Evolutionary conservation across 2,797 vertebrate genomes (phyloP).

Genomic region (Cichlasoma orientale): DNA sequence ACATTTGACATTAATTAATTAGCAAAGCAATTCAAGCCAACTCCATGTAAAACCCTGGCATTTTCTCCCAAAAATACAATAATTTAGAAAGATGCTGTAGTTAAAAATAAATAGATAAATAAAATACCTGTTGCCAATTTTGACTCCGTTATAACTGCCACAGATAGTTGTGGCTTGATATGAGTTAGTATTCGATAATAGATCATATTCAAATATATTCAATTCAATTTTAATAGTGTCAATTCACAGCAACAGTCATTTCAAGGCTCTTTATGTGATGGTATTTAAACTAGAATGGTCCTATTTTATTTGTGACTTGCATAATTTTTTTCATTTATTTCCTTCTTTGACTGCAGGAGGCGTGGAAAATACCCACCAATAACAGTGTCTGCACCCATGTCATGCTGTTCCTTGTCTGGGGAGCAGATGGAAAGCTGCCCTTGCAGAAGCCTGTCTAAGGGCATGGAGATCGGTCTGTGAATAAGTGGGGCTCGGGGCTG

Average conservation of each 20-base stretch:
- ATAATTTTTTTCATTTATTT: background rate
- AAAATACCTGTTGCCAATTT: background rate
- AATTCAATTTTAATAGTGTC: background rate
- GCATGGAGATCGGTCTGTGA: constrained; percentile 92
- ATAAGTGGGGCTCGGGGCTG: constrained; percentile 78
- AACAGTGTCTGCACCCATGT: constrained; percentile 72
- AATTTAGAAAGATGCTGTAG: background rate
- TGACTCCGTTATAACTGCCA: background rate
- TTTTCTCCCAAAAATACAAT: background rate
- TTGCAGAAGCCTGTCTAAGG: constrained; percentile 88
- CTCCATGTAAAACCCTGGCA: background rate
- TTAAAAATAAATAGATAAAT: background rate
- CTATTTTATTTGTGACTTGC: background rate
- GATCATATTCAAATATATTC: background rate
- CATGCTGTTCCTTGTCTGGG: constrained; percentile 72
- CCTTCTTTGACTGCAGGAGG: background rate
- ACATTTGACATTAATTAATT: constrained; percentile 3
- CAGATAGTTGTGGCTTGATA: background rate
- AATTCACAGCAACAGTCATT: background rate
- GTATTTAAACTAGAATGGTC: background rate
- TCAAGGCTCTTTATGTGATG: background rate
- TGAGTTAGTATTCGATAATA: background rate
- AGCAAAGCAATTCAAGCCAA: constrained; percentile 21
- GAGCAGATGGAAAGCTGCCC: constrained; percentile 82
- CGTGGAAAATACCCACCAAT: constrained; percentile 82